Conservation (phyloP, 2,888 invertebrate genomes). For the Agrenia bidenticulata region DNA sequence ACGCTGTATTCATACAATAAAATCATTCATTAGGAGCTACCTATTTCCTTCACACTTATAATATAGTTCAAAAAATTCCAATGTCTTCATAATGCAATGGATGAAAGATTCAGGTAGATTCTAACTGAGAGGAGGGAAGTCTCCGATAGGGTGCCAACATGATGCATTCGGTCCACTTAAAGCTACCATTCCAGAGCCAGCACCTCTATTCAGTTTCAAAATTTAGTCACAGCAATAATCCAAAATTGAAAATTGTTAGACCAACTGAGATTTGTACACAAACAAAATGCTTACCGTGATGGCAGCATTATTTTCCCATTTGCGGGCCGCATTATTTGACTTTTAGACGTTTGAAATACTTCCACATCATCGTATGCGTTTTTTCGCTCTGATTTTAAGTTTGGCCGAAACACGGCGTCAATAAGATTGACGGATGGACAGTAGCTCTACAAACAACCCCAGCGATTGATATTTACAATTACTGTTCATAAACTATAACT, state of each 20-base stretch:
- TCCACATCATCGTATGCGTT: conserved; percentile 47
- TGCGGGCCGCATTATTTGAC: conserved; percentile 14
- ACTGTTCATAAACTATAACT: neutral
- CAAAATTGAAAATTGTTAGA: too few relatives aligned
- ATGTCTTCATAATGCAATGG: too few relatives aligned
- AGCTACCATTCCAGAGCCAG: conserved; percentile 3
- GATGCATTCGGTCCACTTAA: neutral
- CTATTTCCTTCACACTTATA: too few relatives aligned
- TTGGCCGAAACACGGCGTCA: conserved; percentile 77
- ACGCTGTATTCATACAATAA: too few relatives aligned
- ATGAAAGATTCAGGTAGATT: too few relatives aligned
- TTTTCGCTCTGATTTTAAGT: conserved; percentile 38
- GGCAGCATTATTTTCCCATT: conserved; percentile 7
- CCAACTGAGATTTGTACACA: too few relatives aligned
- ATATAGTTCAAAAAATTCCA: too few relatives aligned
- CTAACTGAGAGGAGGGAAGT: neutral
- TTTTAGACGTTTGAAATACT: conserved; percentile 3
- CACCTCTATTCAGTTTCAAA: neutral
- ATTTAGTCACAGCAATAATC: too few relatives aligned
- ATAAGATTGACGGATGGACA: conserved; percentile 81
- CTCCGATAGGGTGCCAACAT: neutral
- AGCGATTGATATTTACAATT: too few relatives aligned
- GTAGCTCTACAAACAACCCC: conserved; percentile 69
- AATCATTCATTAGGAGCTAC: too few relatives aligned
- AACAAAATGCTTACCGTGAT: neutral